Percentiles rank a stretch among this genome's conserved stretches.
Conservation (phyloP, 2,888 invertebrate genomes). For the Eupithecia dodoneata region DNA sequence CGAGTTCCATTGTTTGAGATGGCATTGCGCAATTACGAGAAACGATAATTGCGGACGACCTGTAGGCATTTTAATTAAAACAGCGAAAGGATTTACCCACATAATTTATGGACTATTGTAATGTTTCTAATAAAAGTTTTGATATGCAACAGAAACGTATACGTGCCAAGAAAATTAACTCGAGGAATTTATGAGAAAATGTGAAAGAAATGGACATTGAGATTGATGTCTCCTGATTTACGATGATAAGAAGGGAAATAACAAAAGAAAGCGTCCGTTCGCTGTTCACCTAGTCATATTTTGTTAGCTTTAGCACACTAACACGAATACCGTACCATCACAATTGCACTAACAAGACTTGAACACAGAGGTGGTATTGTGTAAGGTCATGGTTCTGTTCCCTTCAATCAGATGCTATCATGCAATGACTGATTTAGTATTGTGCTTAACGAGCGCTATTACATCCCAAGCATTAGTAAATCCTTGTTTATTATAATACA, state of each 20-base stretch:
- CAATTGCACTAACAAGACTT: constrained; percentile 69
- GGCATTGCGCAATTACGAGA: constrained; percentile 51
- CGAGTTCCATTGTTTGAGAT: constrained; percentile 50
- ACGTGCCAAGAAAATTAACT: background rate
- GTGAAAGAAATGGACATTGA: background rate
- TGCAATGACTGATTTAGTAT: constrained; percentile 53
- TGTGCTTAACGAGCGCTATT: constrained; percentile 53
- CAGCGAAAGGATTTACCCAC: constrained; percentile 25
- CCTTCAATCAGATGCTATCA: constrained; percentile 56
- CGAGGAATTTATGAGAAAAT: background rate
- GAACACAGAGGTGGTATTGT: constrained; percentile 56
- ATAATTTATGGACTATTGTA: constrained; percentile 35
- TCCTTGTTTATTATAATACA: constrained; percentile 40
- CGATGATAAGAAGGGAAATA: constrained; percentile 5
- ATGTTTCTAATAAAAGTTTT: constrained; percentile 18
- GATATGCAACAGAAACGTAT: constrained; percentile 10
- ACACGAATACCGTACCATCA: constrained; percentile 51
- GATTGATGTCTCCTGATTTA: constrained; percentile 1
- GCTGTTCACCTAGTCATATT: constrained; percentile 11
- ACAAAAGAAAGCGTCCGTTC: constrained; percentile 9
- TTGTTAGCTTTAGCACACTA: constrained; percentile 36
- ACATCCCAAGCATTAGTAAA: constrained; percentile 44
- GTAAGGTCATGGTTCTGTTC: constrained; percentile 61
- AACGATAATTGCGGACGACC: constrained; percentile 43
- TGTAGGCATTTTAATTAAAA: constrained; percentile 45